A percentile compares a stretch with the other conserved stretches of the same genome.
These are phyloP conservation scores for Triplophysa tibetana DNA, from an alignment of 2,113 vertebrate species.

Conservation along the genomic window DNA sequence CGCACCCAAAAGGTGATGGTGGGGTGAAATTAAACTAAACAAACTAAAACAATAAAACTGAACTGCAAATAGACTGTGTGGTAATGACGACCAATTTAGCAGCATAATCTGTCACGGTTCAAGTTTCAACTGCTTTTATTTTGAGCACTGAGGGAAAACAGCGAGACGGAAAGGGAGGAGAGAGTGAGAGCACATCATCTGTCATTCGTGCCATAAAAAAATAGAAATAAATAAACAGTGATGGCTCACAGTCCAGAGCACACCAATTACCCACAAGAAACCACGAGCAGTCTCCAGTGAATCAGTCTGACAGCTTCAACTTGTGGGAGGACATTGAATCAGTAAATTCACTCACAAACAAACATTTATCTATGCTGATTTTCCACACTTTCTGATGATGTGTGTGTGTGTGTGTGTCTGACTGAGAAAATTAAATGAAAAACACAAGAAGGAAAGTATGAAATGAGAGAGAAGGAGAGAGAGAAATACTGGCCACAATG, in stretches of 20 bases:
- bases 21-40: too few relatives aligned
- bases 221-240: background rate
- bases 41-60: background rate
- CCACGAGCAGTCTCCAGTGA: background rate
- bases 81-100: background rate
- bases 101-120: background rate
- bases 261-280: background rate
- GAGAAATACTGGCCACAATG: background rate
- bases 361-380: background rate
- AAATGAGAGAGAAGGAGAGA: background rate
- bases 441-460: background rate
- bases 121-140: background rate
- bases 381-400: background rate
- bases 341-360: background rate
- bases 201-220: constrained; percentile 22
- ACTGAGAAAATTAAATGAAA: too few relatives aligned
- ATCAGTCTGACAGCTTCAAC: background rate
- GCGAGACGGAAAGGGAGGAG: constrained; percentile 6
- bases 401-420: background rate
- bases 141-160: background rate
- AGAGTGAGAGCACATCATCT: background rate
- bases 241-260: background rate
- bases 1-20: background rate
- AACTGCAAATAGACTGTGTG: background rate
- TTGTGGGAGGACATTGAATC: background rate